Evolutionary conservation across 2,797 vertebrate genomes (phyloP).

Genomic region (Onychomys torridus): DNA sequence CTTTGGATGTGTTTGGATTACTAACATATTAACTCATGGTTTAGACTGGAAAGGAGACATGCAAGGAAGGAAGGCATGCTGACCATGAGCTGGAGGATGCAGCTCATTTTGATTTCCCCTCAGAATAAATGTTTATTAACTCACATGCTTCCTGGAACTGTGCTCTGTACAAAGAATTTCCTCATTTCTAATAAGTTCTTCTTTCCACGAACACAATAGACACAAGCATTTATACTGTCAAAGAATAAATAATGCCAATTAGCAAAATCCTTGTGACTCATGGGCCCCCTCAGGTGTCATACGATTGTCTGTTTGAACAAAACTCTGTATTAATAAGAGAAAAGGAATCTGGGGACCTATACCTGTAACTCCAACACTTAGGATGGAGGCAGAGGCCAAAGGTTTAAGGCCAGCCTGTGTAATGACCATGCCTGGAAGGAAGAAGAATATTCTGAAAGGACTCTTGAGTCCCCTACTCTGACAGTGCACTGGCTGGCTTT

Average conservation of each 20-base stretch:
- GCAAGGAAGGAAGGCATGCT: background rate
- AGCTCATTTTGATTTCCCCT: background rate
- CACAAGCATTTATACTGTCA: background rate
- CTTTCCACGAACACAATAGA: conserved; percentile 43
- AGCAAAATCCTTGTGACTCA: background rate
- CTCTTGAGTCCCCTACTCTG: background rate
- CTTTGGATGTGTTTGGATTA: background rate
- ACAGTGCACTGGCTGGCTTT: background rate
- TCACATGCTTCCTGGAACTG: background rate
- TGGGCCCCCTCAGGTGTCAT: background rate
- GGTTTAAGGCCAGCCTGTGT: background rate
- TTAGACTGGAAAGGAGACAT: background rate
- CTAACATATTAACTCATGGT: background rate
- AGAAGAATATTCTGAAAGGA: background rate
- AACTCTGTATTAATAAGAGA: background rate
- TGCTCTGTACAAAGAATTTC: conserved; percentile 13
- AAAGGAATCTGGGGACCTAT: background rate
- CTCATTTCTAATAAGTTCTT: background rate
- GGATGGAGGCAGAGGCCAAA: background rate
- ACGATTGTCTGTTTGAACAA: conserved; percentile 2
- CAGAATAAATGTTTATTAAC: background rate
- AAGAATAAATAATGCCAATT: conserved; percentile 7
- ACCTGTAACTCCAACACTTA: background rate
- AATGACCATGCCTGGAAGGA: background rate
- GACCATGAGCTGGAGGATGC: background rate